Evolutionary conservation across 1,140 invertebrate genomes (phyloP).

Genomic region (Papilio helenus): DNA sequence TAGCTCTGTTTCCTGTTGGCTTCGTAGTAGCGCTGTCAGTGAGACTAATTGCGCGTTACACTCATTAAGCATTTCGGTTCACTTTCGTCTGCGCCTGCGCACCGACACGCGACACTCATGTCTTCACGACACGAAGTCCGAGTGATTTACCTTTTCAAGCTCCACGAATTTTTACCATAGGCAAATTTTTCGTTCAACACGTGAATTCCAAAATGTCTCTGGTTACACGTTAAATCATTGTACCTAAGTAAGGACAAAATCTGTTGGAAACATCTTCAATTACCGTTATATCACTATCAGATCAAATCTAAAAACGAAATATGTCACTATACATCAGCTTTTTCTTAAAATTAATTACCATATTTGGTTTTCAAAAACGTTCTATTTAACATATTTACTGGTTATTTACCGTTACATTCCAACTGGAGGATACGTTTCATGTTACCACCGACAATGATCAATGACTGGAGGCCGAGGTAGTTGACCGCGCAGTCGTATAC

Average conservation of each 20-base stretch:
- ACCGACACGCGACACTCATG: background rate
- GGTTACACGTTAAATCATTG: too few species aligned
- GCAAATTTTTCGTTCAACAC: too few species aligned
- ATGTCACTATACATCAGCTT: background rate
- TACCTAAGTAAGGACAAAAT: too few species aligned
- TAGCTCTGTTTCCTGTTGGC: background rate
- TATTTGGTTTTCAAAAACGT: background rate
- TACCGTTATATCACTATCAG: too few species aligned
- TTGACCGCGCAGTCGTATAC: background rate
- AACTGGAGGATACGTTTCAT: background rate
- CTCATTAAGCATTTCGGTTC: background rate
- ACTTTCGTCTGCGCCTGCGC: background rate
- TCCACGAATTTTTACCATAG: too few species aligned
- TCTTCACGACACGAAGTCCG: background rate
- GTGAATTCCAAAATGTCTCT: too few species aligned
- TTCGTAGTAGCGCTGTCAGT: background rate
- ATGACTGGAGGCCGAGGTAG: background rate
- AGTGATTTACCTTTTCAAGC: background rate
- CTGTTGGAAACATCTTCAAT: too few species aligned
- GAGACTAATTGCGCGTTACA: constrained; percentile 3
- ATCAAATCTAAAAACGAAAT: background rate
- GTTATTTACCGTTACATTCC: background rate
- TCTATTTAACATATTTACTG: background rate
- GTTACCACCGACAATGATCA: background rate
- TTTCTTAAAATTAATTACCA: background rate